phyloP scores from a whole-genome alignment of 2,797 vertebrate genomes.

The Echiichthys vipera region DNA sequence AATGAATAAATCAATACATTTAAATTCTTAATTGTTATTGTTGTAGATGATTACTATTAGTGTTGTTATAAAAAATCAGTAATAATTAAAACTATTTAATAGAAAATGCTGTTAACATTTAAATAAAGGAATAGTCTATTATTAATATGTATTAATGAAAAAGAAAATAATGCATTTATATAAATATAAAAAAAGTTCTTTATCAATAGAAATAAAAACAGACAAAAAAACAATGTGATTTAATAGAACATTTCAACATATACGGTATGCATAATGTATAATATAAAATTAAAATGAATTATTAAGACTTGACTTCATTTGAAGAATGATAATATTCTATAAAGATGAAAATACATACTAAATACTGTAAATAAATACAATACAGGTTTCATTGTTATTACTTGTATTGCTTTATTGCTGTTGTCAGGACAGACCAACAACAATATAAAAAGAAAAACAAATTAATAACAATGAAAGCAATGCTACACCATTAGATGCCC shows the following conservation, averaged over 20 bases:
- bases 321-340: neutral
- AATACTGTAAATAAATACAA: too few relatives aligned
- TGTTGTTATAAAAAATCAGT: neutral
- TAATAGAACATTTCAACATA: neutral
- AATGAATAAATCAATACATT: neutral
- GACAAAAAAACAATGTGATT: neutral
- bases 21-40: neutral
- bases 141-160: neutral
- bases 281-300: neutral
- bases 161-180: too few relatives aligned
- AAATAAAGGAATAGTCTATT: neutral
- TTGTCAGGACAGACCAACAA: neutral
- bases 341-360: neutral
- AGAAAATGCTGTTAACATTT: neutral
- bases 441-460: neutral
- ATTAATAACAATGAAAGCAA: too few relatives aligned
- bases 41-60: neutral
- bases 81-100: neutral
- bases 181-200: neutral
- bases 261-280: neutral
- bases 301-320: neutral
- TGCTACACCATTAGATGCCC: too few relatives aligned
- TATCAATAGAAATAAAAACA: too few relatives aligned
- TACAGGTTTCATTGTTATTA: neutral
- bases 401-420: neutral